Percentiles rank a stretch among this genome's conserved stretches.
Evolutionary conservation across 2,113 vertebrate genomes (phyloP).

Genomic region (Sinocyclocheilus rhinocerous): DNA sequence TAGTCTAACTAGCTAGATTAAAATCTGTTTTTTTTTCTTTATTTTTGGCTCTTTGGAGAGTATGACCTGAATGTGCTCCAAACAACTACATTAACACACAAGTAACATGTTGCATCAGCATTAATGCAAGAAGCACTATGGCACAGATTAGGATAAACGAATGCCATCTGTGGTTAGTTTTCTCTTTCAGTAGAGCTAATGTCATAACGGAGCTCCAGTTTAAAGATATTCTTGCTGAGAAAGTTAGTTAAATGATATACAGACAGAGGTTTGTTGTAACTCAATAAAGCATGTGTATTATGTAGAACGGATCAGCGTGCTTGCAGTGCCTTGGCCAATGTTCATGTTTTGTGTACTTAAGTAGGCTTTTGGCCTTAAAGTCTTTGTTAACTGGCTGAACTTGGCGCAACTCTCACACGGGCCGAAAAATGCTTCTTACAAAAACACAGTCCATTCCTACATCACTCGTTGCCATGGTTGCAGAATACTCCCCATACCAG

Average conservation of each 20-base stretch:
- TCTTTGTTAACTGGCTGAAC: slow-evolving; percentile 25
- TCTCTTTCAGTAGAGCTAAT: not conserved
- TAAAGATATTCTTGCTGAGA: not conserved
- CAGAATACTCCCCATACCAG: slow-evolving; percentile 53
- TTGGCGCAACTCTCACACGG: slow-evolving; percentile 20
- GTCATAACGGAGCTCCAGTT: not conserved
- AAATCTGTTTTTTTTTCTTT: not conserved
- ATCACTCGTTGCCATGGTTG: slow-evolving; percentile 40
- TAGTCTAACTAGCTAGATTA: not conserved
- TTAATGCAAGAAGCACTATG: not conserved
- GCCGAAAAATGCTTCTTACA: slow-evolving; percentile 40
- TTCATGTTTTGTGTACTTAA: slow-evolving; percentile 5
- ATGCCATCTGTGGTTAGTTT: not conserved
- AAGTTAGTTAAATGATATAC: not conserved
- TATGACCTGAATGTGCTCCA: not conserved
- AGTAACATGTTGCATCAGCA: not conserved
- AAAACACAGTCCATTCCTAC: slow-evolving; percentile 40
- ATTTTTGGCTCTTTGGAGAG: not conserved
- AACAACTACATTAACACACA: not conserved
- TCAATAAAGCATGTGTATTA: not conserved
- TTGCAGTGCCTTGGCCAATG: not conserved
- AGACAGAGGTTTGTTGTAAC: not conserved
- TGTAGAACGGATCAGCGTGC: not conserved
- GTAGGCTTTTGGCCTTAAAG: not conserved
- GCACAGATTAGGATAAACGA: not conserved